Conservation (phyloP, 2,888 invertebrate species). For the Tricholauxania praeusta region DNA sequence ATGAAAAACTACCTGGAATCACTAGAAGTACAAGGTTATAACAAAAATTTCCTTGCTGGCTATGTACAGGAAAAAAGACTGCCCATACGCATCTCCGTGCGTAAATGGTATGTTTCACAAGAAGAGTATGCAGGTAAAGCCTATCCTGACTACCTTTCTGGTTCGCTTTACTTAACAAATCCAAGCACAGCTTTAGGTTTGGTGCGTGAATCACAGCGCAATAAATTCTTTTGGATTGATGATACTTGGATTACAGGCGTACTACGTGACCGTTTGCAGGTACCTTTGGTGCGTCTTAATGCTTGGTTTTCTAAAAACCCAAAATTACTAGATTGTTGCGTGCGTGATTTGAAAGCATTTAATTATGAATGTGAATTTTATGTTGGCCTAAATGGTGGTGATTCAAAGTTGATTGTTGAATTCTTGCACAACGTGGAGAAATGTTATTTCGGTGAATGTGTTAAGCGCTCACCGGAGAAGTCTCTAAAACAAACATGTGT, state of each 20-base stretch:
- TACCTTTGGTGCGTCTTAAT: slow-evolving; percentile 73
- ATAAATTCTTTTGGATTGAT: slow-evolving; percentile 92
- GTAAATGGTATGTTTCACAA: slow-evolving; percentile 84
- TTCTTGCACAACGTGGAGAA: slow-evolving; percentile 74
- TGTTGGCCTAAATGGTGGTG: slow-evolving; percentile 84
- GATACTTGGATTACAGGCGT: slow-evolving; percentile 89
- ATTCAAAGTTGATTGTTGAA: slow-evolving; percentile 75
- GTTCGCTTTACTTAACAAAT: slow-evolving; percentile 86
- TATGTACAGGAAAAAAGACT: slow-evolving; percentile 75
- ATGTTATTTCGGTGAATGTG: slow-evolving; percentile 73
- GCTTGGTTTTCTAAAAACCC: slow-evolving; percentile 78
- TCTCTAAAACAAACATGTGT: slow-evolving; percentile 74
- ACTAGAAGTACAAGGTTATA: slow-evolving; percentile 60
- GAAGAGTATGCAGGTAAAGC: slow-evolving; percentile 73
- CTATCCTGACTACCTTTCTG: slow-evolving; percentile 84
- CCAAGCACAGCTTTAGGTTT: slow-evolving; percentile 74
- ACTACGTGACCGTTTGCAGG: slow-evolving; percentile 72
- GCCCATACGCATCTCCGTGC: slow-evolving; percentile 76
- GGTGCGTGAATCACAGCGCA: slow-evolving; percentile 70
- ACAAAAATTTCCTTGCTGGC: slow-evolving; percentile 72
- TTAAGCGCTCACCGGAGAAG: slow-evolving; percentile 68
- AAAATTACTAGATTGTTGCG: slow-evolving; percentile 80
- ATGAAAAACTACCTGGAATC: slow-evolving; percentile 69
- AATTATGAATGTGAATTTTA: slow-evolving; percentile 76
- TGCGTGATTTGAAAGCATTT: slow-evolving; percentile 72